Percentiles rank a stretch among this genome's conserved stretches.
Evolutionary conservation across 2,113 vertebrate genomes (phyloP).

Genomic region (Notothenia rossii): DNA sequence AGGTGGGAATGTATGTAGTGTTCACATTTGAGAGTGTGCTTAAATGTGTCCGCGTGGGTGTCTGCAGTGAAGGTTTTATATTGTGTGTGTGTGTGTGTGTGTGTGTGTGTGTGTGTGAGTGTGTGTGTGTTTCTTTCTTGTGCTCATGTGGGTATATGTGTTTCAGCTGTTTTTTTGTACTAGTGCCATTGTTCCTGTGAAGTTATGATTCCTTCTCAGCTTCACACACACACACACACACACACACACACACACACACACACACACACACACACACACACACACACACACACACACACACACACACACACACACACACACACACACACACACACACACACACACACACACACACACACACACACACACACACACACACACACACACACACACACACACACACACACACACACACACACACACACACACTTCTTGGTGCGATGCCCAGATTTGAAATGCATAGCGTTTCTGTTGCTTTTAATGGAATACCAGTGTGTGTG

Average conservation of each 20-base stretch:
- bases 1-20: constrained; percentile 9
- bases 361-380: not conserved
- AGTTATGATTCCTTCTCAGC: constrained; percentile 37
- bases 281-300: not conserved
- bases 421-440: constrained; percentile 45
- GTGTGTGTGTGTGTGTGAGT: not conserved
- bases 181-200: constrained; percentile 29
- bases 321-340: too few species aligned
- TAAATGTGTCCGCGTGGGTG: constrained; percentile 15
- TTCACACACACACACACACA: not conserved
- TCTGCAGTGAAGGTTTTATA: not conserved
- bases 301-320: too few species aligned
- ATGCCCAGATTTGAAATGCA: constrained; percentile 74
- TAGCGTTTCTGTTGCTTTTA: constrained; percentile 68
- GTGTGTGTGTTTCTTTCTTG: not conserved
- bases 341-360: constrained; percentile 2
- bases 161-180: constrained; percentile 46
- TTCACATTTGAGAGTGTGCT: constrained; percentile 5
- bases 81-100: too few species aligned
- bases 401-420: constrained; percentile 26
- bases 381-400: not conserved
- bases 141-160: constrained; percentile 56
- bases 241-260: constrained; percentile 16
- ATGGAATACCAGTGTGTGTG: constrained; percentile 68
- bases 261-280: constrained; percentile 24